Evolutionary conservation across 2,797 vertebrate genomes (phyloP).

Genomic region (Scleropages formosus): DNA sequence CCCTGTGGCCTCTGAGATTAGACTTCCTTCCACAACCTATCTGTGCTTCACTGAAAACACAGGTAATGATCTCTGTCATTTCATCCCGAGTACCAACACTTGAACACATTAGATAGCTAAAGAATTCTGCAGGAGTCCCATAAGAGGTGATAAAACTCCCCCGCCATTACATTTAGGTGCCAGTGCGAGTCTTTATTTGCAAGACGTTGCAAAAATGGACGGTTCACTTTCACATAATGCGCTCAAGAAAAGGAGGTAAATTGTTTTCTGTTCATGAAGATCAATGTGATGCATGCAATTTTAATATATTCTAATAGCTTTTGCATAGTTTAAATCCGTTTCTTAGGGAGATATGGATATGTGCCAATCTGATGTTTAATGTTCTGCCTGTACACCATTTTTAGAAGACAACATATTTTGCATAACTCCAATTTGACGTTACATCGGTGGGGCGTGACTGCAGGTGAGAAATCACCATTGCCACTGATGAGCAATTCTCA

Average conservation of each 20-base stretch:
- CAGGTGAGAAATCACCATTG: too few species aligned
- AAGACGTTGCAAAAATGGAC: background rate
- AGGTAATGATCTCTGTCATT: background rate
- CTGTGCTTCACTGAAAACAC: background rate
- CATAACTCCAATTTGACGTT: too few species aligned
- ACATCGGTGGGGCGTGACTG: too few species aligned
- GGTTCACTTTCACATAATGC: background rate
- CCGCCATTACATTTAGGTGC: background rate
- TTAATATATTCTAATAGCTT: background rate
- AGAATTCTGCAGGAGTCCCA: background rate
- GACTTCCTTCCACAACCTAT: background rate
- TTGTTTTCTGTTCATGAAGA: background rate
- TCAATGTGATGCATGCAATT: background rate
- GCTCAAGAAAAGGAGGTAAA: background rate
- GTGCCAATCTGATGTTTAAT: background rate
- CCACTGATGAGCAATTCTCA: background rate
- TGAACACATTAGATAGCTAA: background rate
- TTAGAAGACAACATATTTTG: background rate
- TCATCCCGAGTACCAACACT: background rate
- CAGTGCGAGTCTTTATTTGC: background rate
- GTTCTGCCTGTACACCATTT: background rate
- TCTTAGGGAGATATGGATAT: background rate
- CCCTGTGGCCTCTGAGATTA: background rate
- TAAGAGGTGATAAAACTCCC: background rate
- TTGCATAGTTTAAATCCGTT: slow-evolving; percentile 7